Conservation (phyloP, 2,888 invertebrate species). For the Diarsia brunnea region DNA sequence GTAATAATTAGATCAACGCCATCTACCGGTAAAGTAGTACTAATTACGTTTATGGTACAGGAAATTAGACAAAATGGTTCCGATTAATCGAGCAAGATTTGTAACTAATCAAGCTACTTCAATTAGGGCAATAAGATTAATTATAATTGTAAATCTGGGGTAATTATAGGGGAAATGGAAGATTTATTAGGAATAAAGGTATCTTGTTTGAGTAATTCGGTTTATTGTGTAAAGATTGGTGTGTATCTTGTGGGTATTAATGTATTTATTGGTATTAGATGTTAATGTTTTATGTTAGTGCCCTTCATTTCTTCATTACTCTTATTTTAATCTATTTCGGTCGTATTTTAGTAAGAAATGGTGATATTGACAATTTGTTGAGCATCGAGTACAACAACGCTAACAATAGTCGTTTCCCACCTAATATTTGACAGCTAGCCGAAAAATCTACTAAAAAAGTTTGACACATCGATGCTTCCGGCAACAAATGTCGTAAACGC, state of each 20-base stretch:
- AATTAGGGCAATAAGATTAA: slow-evolving; percentile 45
- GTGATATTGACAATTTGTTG: neutral
- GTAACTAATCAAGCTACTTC: slow-evolving; percentile 28
- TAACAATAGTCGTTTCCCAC: no score
- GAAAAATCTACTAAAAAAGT: no score
- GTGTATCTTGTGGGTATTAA: neutral
- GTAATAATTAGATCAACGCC: slow-evolving; percentile 45
- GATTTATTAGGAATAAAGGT: slow-evolving; percentile 33
- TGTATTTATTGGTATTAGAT: slow-evolving; percentile 6
- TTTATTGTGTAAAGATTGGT: slow-evolving; percentile 17
- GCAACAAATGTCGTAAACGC: no score
- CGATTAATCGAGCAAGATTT: slow-evolving; percentile 44
- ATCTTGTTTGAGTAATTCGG: slow-evolving; percentile 25
- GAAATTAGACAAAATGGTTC: slow-evolving; percentile 59
- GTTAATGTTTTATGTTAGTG: neutral
- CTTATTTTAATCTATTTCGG: neutral
- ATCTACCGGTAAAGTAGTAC: slow-evolving; percentile 51
- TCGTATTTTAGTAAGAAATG: neutral
- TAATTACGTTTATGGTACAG: slow-evolving; percentile 47
- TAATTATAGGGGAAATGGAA: slow-evolving; percentile 41
- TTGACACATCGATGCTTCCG: no score
- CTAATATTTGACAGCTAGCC: no score
- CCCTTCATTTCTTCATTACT: neutral
- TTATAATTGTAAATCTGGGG: slow-evolving; percentile 43
- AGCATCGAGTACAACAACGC: no score